Conservation (phyloP, 92 coral and sea anemone genomes). For the Palythoa heliodiscus region DNA sequence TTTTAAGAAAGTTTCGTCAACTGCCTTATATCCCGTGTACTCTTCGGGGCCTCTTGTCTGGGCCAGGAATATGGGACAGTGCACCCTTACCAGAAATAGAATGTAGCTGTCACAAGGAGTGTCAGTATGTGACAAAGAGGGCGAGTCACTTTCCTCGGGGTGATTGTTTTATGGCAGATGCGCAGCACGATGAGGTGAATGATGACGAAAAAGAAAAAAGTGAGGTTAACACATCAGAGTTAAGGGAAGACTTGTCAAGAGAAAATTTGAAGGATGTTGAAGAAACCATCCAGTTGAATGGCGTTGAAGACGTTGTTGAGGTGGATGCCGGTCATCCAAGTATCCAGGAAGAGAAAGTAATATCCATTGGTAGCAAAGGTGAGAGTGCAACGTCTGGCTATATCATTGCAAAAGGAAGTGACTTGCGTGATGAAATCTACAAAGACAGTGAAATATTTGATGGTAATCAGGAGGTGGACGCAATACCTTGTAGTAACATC, state of each 20-base stretch:
- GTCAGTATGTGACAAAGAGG: slow-evolving; percentile 51
- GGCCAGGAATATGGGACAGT: slow-evolving; percentile 98
- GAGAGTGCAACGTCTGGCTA: not conserved
- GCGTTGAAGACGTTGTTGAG: not conserved
- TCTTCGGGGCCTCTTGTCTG: slow-evolving; percentile 90
- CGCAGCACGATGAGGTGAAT: not conserved
- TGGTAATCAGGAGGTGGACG: not conserved
- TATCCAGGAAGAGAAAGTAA: not conserved
- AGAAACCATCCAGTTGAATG: not conserved
- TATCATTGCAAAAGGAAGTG: not conserved
- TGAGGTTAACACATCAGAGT: slow-evolving; percentile 9
- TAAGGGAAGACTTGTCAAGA: not conserved
- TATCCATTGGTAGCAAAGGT: not conserved
- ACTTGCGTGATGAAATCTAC: not conserved
- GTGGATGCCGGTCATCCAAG: not conserved
- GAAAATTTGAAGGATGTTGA: not conserved
- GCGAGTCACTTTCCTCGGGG: not conserved
- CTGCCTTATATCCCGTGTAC: slow-evolving; percentile 91
- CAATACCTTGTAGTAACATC: not conserved
- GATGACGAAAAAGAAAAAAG: not conserved
- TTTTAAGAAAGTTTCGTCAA: slow-evolving; percentile 89
- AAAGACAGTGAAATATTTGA: not conserved
- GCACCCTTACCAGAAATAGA: slow-evolving; percentile 93
- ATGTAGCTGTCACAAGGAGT: slow-evolving; percentile 80
- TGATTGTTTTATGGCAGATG: not conserved